Evolutionary conservation across 2,888 invertebrate genomes (phyloP).

Genomic region (Mesopsocus fuscifrons): DNA sequence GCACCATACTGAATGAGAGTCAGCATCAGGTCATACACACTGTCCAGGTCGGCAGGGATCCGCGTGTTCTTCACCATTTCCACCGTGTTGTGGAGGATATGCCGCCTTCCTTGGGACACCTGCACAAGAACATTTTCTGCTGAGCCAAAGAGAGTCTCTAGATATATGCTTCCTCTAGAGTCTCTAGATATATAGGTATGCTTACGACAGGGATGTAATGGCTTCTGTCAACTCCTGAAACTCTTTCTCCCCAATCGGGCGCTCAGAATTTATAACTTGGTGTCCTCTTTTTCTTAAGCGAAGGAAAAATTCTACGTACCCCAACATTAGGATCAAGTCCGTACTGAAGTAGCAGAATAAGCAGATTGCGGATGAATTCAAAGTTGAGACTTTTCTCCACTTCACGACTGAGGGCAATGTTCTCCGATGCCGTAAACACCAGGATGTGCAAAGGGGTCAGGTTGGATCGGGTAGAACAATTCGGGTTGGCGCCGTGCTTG

Average conservation of each 20-base stretch:
- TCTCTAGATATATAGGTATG: neutral
- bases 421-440: conserved; percentile 49
- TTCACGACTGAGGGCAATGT: conserved; percentile 45
- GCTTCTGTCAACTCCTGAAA: neutral
- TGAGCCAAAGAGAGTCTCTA: neutral
- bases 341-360: conserved; percentile 41
- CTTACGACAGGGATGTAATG: neutral
- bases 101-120: conserved; percentile 39
- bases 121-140: conserved; percentile 23
- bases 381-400: conserved; percentile 45
- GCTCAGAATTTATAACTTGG: too few relatives aligned
- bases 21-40: conserved; percentile 46
- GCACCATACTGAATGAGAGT: conserved; percentile 56
- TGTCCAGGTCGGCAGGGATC: conserved; percentile 42
- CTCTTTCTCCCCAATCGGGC: neutral
- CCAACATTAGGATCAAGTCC: conserved; percentile 39
- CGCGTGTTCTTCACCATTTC: conserved; percentile 50
- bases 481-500: conserved; percentile 51
- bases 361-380: conserved; percentile 47
- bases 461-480: conserved; percentile 47
- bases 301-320: conserved; percentile 3
- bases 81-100: conserved; percentile 48
- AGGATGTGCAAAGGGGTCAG: conserved; percentile 48
- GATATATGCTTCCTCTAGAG: neutral
- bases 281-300: too few relatives aligned